Conservation (phyloP, 1,140 invertebrate genomes). For the Phortica variegata region DNA sequence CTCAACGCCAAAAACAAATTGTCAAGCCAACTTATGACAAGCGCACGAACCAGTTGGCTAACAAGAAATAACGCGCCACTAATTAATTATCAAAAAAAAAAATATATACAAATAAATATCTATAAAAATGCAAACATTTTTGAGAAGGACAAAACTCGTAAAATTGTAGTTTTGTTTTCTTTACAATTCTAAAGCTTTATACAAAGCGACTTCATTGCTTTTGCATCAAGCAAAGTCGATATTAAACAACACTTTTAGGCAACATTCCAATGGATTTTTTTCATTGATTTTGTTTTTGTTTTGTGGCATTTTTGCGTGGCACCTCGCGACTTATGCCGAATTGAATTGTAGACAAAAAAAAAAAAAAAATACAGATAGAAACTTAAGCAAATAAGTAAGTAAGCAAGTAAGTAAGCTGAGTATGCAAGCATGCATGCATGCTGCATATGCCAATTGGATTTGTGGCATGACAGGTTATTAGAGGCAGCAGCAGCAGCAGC, state of each 20-base stretch:
- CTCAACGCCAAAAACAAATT: constrained; percentile 17
- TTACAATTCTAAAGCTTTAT: no score
- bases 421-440: constrained; percentile 1
- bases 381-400: neutral
- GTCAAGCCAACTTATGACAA: constrained; percentile 23
- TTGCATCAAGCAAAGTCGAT: no score
- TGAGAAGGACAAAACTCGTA: no score
- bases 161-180: no score
- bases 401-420: neutral
- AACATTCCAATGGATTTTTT: constrained; percentile 44
- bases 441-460: constrained; percentile 28
- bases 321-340: neutral
- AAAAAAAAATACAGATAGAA: constrained; percentile 17
- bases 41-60: constrained; percentile 5
- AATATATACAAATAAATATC: constrained; percentile 31
- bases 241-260: constrained; percentile 9
- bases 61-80: no score
- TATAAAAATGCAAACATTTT: constrained; percentile 26
- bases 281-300: neutral
- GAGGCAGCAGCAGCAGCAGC: constrained; percentile 28
- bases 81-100: constrained; percentile 36
- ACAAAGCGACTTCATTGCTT: no score
- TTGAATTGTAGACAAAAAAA: constrained; percentile 8
- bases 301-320: constrained; percentile 4
- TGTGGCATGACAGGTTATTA: constrained; percentile 53